These are phyloP conservation scores for Arctia plantaginis DNA, from an alignment of 2,888 invertebrate genomes.

Conservation along the genomic window DNA sequence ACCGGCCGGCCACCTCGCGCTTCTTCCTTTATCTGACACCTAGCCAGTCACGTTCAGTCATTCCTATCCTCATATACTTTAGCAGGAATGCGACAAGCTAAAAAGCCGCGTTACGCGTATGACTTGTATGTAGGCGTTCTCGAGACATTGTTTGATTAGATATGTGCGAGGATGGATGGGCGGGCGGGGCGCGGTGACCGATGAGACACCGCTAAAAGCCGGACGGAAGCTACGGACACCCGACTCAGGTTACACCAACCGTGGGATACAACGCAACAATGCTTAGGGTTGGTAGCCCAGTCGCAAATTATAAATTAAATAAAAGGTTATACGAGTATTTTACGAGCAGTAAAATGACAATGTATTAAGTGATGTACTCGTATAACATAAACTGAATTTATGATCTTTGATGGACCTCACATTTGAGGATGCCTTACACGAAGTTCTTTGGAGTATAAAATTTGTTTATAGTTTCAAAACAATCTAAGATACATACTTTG, in stretches of 20 bases:
- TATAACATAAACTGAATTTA: not conserved
- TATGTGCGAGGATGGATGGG: slow-evolving; percentile 65
- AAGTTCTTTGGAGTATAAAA: no score
- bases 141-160: slow-evolving; percentile 53
- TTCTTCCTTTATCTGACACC: slow-evolving; percentile 73
- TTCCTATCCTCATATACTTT: slow-evolving; percentile 57
- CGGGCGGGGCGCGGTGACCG: slow-evolving; percentile 72
- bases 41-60: slow-evolving; percentile 54
- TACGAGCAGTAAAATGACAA: not conserved
- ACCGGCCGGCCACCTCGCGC: slow-evolving; percentile 56
- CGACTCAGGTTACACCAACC: slow-evolving; percentile 82
- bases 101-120: slow-evolving; percentile 16
- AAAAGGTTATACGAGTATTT: not conserved
- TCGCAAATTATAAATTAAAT: slow-evolving; percentile 9
- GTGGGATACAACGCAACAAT: slow-evolving; percentile 81
- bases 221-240: slow-evolving; percentile 85
- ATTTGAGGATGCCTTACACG: no score
- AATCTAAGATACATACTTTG: no score
- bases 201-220: slow-evolving; percentile 84
- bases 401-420: not conserved
- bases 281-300: slow-evolving; percentile 66
- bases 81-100: slow-evolving; percentile 30
- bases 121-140: slow-evolving; percentile 23
- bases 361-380: not conserved
- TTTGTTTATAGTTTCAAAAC: no score